Evolutionary conservation across 2,797 vertebrate genomes (phyloP).

Genomic region (Austrolebias charrua): DNA sequence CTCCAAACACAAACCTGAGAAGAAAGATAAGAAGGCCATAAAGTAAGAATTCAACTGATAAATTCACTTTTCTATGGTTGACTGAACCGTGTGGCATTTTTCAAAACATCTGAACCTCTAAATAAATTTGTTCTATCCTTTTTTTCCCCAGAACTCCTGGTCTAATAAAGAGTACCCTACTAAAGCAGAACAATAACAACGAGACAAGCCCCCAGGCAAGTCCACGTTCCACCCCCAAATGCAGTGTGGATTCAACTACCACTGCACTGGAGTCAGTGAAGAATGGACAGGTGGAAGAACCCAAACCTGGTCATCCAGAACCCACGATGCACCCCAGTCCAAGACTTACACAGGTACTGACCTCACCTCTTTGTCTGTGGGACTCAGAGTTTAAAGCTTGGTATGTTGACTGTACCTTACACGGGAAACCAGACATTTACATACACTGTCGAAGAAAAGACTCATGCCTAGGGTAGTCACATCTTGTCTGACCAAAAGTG

Average conservation of each 20-base stretch:
- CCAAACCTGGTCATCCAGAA: conserved; percentile 46
- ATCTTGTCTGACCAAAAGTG: no score
- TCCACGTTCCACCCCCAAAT: conserved; percentile 74
- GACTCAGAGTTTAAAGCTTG: no score
- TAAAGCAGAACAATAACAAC: conserved; percentile 89
- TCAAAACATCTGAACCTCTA: neutral
- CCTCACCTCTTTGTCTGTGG: neutral
- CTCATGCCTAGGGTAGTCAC: no score
- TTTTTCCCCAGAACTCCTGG: conserved; percentile 56
- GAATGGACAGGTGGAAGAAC: conserved; percentile 87
- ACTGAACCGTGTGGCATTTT: neutral
- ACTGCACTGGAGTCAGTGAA: conserved; percentile 79
- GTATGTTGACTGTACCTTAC: no score
- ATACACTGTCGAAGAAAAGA: no score
- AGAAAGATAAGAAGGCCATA: conserved; percentile 81
- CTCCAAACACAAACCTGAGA: conserved; percentile 86
- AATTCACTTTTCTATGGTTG: neutral
- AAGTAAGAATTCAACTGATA: no score
- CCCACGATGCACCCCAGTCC: conserved; percentile 56
- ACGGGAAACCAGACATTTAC: no score
- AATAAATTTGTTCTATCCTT: neutral
- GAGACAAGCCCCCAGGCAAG: conserved; percentile 68
- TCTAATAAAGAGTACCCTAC: conserved; percentile 85
- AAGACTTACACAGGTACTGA: conserved; percentile 62
- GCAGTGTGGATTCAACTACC: conserved; percentile 71